These are phyloP conservation scores for Pristionchus japonicus DNA, from an alignment of 2,888 invertebrate genomes.

Conservation along the genomic window DNA sequence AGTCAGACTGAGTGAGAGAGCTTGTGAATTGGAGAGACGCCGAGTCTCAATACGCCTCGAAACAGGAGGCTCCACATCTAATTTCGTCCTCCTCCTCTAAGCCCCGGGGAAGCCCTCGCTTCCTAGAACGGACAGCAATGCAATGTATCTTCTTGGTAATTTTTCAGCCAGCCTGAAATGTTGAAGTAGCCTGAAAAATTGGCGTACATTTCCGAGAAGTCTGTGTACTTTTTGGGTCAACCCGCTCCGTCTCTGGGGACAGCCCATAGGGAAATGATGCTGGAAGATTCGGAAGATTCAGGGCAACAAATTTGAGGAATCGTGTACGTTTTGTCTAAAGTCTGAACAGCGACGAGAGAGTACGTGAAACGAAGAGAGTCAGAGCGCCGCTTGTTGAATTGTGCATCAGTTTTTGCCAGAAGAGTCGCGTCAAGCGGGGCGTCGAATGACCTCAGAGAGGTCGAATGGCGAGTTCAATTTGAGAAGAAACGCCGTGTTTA, in stretches of 20 bases:
- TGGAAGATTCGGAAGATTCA: not conserved
- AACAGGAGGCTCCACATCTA: not conserved
- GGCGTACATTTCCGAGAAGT: not conserved
- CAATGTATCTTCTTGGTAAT: not conserved
- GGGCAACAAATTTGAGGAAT: too few relatives aligned
- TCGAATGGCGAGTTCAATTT: constrained; percentile 20
- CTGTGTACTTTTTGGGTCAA: not conserved
- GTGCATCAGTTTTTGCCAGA: too few relatives aligned
- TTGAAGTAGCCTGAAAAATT: not conserved
- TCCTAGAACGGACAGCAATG: constrained; percentile 2
- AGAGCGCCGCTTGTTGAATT: not conserved
- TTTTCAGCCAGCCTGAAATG: too few relatives aligned
- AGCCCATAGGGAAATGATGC: not conserved
- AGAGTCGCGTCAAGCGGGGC: not conserved
- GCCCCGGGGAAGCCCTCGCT: not conserved
- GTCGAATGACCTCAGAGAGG: not conserved
- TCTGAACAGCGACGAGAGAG: too few relatives aligned
- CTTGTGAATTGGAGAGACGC: not conserved
- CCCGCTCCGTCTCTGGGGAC: not conserved
- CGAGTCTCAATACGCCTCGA: not conserved
- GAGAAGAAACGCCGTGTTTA: not conserved
- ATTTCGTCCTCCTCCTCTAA: not conserved
- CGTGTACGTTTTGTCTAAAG: too few relatives aligned
- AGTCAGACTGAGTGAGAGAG: not conserved
- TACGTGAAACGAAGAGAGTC: not conserved